A percentile compares a stretch with the other conserved stretches of the same genome.
Evolutionary conservation across 2,888 invertebrate species (phyloP).

Genomic region (Coenonympha glycerion): DNA sequence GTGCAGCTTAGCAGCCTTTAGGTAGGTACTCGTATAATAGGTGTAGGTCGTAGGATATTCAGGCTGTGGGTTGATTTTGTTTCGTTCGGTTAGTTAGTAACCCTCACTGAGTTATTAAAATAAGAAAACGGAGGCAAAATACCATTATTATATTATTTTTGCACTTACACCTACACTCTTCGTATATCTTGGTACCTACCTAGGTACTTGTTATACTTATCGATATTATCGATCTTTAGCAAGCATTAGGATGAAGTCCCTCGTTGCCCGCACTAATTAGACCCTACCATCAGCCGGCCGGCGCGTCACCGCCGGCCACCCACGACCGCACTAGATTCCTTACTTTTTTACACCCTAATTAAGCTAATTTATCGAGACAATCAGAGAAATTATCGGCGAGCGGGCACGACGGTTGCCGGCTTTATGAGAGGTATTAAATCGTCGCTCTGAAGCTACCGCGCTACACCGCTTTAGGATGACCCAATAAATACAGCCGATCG

Average conservation of each 20-base stretch:
- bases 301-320: conserved; percentile 46
- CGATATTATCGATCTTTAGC: too few relatives aligned
- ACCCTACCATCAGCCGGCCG: conserved; percentile 15
- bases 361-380: conserved; percentile 75
- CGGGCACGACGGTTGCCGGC: conserved; percentile 41
- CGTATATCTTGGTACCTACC: too few relatives aligned
- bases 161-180: too few relatives aligned
- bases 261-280: conserved; percentile 19
- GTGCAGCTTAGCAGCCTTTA: too few relatives aligned
- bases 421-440: conserved; percentile 69
- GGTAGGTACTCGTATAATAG: too few relatives aligned
- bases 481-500: conserved; percentile 66
- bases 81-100: too few relatives aligned
- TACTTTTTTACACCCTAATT: conserved; percentile 73
- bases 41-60: too few relatives aligned
- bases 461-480: conserved; percentile 61
- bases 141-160: too few relatives aligned
- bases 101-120: too few relatives aligned
- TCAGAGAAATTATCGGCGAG: conserved; percentile 65
- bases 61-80: too few relatives aligned
- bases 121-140: too few relatives aligned
- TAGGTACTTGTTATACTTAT: too few relatives aligned
- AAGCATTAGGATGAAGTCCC: conserved; percentile 5
- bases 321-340: conserved; percentile 67
- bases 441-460: conserved; percentile 66